phyloP scores from a whole-genome alignment of 2,113 vertebrate genomes.

The Panurus biarmicus region DNA sequence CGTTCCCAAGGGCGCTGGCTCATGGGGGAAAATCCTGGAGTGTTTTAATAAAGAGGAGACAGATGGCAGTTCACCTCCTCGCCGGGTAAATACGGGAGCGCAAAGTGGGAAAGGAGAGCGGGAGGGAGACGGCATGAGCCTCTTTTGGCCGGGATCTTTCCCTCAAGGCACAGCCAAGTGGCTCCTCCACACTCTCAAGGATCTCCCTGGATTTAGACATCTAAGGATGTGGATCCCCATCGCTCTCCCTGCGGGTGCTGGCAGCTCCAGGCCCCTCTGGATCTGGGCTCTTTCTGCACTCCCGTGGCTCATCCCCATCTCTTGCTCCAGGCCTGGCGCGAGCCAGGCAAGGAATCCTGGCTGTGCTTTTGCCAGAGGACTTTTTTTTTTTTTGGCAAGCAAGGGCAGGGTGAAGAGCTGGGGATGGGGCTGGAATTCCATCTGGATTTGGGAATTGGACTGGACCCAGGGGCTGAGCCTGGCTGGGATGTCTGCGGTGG shows the following conservation, averaged over 20 bases:
- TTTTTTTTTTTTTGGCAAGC: too few species aligned
- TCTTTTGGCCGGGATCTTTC: background rate
- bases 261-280: background rate
- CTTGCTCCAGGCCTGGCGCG: background rate
- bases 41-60: constrained; percentile 38
- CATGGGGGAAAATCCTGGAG: constrained; percentile 27
- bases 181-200: background rate
- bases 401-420: background rate
- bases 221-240: background rate
- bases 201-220: background rate
- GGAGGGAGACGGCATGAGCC: background rate
- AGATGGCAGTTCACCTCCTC: constrained; percentile 35
- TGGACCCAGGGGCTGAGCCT: background rate
- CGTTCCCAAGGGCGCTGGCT: background rate
- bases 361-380: background rate
- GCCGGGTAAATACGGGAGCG: background rate
- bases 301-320: background rate
- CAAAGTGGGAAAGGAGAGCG: background rate
- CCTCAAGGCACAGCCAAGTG: fast-evolving
- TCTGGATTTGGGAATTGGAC: background rate
- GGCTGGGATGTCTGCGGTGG: background rate
- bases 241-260: background rate
- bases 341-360: background rate
- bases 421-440: background rate
- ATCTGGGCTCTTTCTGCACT: background rate